phyloP scores from a whole-genome alignment of 2,113 vertebrate genomes.

The Toxotes jaculatrix region DNA sequence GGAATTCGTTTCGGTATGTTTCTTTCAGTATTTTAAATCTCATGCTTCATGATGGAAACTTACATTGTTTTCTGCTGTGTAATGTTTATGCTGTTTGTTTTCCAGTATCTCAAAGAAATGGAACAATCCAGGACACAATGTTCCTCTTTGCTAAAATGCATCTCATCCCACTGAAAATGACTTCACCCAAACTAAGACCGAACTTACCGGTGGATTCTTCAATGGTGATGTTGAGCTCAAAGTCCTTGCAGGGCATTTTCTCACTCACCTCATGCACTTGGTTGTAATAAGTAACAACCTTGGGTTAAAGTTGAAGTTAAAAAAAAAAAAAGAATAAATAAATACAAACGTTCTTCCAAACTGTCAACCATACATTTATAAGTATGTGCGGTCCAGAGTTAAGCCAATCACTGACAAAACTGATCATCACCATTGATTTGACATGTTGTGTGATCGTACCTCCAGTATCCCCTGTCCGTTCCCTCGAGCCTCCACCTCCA shows the following conservation, averaged over 20 bases:
- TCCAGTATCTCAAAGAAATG: too few species aligned
- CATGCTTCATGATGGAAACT: too few species aligned
- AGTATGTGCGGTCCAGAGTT: too few species aligned
- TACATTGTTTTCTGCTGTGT: too few species aligned
- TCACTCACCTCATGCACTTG: conserved; percentile 79
- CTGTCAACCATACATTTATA: too few species aligned
- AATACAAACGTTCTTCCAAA: not conserved
- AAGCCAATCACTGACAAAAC: not conserved
- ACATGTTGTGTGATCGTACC: conserved; percentile 56
- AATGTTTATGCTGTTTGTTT: too few species aligned
- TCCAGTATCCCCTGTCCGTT: conserved; percentile 86
- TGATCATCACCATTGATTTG: too few species aligned
- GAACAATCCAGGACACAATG: too few species aligned
- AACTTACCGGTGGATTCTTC: conserved; percentile 73
- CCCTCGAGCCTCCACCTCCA: conserved; percentile 84
- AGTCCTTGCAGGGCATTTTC: conserved; percentile 73
- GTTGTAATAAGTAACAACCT: conserved; percentile 86
- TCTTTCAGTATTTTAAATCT: too few species aligned
- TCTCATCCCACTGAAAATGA: not conserved
- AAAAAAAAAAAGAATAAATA: not conserved
- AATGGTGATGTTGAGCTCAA: conserved; percentile 78
- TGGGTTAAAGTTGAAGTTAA: not conserved
- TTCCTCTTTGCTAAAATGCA: not conserved
- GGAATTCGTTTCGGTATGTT: not conserved
- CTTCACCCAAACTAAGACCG: not conserved